Conservation (phyloP, 2,888 invertebrate species). For the Torymus auratus region DNA sequence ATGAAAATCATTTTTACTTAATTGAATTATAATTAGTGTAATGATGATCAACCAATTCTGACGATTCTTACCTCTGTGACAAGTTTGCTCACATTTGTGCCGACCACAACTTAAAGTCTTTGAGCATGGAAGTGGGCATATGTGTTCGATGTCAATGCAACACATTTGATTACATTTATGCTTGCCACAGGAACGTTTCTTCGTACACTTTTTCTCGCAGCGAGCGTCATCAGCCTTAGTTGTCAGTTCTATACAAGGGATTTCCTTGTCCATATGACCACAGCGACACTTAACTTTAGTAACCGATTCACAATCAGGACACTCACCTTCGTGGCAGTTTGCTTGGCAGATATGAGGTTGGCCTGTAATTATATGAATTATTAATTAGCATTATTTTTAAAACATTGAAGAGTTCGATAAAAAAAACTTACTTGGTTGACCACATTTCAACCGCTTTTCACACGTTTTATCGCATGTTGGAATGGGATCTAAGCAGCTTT, state of each 20-base stretch:
- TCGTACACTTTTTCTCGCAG: slow-evolving; percentile 94
- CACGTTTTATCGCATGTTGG: slow-evolving; percentile 86
- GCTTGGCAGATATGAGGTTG: slow-evolving; percentile 84
- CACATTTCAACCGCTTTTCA: slow-evolving; percentile 74
- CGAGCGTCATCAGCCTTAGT: slow-evolving; percentile 85
- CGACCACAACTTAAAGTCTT: slow-evolving; percentile 90
- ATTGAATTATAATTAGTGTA: no score
- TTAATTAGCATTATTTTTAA: not conserved
- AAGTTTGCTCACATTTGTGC: slow-evolving; percentile 92
- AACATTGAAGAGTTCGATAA: no score
- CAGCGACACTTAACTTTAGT: slow-evolving; percentile 90
- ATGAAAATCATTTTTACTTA: not conserved
- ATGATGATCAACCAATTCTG: not conserved
- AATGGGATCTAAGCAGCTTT: slow-evolving; percentile 87
- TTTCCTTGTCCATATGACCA: slow-evolving; percentile 89
- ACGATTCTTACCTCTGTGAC: slow-evolving; percentile 85
- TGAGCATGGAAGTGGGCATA: slow-evolving; percentile 90
- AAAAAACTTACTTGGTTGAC: slow-evolving; percentile 72
- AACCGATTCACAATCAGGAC: slow-evolving; percentile 86
- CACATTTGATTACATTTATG: slow-evolving; percentile 94
- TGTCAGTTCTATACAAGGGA: slow-evolving; percentile 85
- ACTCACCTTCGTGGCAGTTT: slow-evolving; percentile 84
- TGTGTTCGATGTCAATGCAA: slow-evolving; percentile 91
- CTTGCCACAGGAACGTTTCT: slow-evolving; percentile 90
- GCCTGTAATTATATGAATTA: slow-evolving; percentile 65